Evolutionary conservation across 2,888 invertebrate species (phyloP), one percentile per base, ranked within the genome.

Genomic region (Drosophila maculinotata): DNA sequence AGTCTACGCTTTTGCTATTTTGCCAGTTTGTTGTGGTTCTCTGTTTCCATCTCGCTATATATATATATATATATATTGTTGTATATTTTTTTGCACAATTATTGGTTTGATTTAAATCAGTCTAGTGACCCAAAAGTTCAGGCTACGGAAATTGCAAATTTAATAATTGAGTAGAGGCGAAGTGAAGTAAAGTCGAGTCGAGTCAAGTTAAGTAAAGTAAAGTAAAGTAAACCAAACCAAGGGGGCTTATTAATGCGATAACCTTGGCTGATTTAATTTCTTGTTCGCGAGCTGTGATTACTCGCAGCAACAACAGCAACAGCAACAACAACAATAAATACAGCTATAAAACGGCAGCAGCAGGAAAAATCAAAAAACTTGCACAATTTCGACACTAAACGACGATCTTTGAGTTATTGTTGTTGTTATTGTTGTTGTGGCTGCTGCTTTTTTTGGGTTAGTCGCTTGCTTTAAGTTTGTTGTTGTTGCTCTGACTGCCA

Each of bases 81-180:
- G 6, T 44, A 3, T 23, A 28, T 51, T 41, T 41, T 51, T 41
- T 41, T 70, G 57, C 78, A 79, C 89, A 89, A 89, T 90, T 90
- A 89, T 79, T 76, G 76, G 68, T 82, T 81, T 90, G 89, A 90
- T 90, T 90, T 89, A 88, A 89, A 90, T 88, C 89, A 87, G 80
- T 88, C 87, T 79, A 82, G 82, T 90, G 89, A 90, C 90, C 89
- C 77, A 87, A 89, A 81, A 89, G 89, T 88, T 89, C 89, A 90
- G 86, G 84, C 89, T 84, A 80, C 89, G 89, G 90, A 90, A 89
- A 90, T 89, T 90, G 88, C 89, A 87, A 89, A 89, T 90, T 90
- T 90, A 89, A 90, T 90, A 88, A 90, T 88, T 89, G 88, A 84
- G 70, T 77, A 69, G 70, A 69, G 58, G 73, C 73, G 69, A 51